Evolutionary conservation across 2,797 vertebrate species (phyloP), one percentile per base, ranked within the genome.

Genomic region (Tokudaia muenninki): DNA sequence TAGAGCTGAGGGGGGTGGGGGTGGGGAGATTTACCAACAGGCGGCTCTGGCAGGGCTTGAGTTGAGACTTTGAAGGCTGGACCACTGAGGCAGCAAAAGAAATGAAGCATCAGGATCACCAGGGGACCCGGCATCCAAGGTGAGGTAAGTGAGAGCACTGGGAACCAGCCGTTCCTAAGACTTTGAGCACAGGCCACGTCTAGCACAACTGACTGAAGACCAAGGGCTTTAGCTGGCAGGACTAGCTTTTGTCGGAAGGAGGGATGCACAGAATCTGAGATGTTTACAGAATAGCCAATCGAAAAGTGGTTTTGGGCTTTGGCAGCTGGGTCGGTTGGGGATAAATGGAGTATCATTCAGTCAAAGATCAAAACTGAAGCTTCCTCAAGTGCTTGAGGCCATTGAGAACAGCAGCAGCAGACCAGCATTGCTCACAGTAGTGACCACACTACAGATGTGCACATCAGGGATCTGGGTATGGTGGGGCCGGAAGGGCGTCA

Each of bases 251-350:
- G 37, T 44, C 44, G 22, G 74, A 75, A 75, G 75, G 41, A 47
- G 41, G 84, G 63, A 83, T 1, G 1, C 83, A 11, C 37, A 29
- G 78, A 80, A 13, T 88, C 55, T 67, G 70, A 94, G 41, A 94
- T 67, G 41, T 74, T 87, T 77, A 74, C 17, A 67, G 88, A 96
- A 67, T 41, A 90, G 63, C 8, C 50, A 52, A 21, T 41, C 88
- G 87, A 41, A 95, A 88, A 86, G 90, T 1, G 34, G 91, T 61
- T 77, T 75, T 78, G 47, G 59, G 65, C n/a, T 67, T 94, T 94
- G 37, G 78, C 14, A 96, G 44, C 59, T 89, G 82, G 93, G 90
- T 72, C 86, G 65, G 37, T 87, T 55, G 41, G 50, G 80, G 80
- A 90, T 77, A 75, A 70, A 81, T 75, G 14, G 70, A 78, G 34